Conservation (phyloP, 2,797 vertebrate genomes). For the Argya squamiceps region DNA sequence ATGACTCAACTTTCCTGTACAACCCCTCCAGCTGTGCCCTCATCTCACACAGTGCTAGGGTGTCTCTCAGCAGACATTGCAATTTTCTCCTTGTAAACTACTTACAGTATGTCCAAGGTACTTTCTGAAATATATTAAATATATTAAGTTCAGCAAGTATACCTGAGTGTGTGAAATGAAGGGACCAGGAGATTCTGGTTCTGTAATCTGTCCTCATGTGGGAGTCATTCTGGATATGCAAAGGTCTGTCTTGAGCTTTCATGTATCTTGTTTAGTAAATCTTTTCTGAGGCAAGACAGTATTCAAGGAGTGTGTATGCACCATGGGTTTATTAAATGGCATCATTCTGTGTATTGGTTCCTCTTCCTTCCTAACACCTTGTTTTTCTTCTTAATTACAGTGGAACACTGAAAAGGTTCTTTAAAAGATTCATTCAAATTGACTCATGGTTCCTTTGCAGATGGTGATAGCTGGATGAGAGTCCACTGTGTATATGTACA, state of each 20-base stretch:
- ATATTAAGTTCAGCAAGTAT: neutral
- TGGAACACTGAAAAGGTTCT: neutral
- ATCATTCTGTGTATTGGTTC: accelerated
- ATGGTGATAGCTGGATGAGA: neutral
- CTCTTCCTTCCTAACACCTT: neutral
- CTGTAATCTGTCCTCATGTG: neutral
- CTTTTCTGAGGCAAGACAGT: neutral
- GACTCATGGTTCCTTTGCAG: neutral
- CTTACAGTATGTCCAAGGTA: neutral
- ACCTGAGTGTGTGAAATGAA: neutral
- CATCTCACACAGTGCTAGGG: neutral
- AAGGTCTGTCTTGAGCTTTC: neutral
- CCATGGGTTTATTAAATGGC: neutral
- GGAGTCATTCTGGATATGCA: neutral
- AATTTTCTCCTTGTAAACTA: neutral
- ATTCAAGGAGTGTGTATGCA: neutral
- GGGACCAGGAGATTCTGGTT: neutral
- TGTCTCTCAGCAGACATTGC: neutral
- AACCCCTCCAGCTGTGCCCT: neutral
- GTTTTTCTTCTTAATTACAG: neutral
- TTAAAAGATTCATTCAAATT: neutral
- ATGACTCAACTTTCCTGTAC: neutral
- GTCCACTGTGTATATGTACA: neutral
- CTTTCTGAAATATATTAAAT: neutral
- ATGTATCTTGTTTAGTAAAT: neutral